Evolutionary conservation across 1,140 invertebrate species (phyloP).

Genomic region (Ladona fulva): DNA sequence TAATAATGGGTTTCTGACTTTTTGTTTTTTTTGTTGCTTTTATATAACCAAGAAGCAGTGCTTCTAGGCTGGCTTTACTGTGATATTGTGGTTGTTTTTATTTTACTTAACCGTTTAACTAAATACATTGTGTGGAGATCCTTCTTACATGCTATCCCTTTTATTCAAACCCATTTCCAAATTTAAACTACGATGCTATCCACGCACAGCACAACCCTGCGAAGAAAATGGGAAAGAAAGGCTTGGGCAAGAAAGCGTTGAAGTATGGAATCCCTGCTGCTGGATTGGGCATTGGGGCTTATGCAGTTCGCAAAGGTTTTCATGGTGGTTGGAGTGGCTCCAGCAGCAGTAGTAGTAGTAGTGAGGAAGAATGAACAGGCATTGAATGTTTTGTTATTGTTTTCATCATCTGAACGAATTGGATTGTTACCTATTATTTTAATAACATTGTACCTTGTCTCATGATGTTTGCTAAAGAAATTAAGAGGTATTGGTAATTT

Average conservation of each 20-base stretch:
- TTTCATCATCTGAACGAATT: background rate
- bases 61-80: no score
- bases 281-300: constrained; percentile 12
- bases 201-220: background rate
- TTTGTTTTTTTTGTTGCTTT: no score
- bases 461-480: no score
- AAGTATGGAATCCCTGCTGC: constrained; percentile 13
- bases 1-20: no score
- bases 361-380: constrained; percentile 16
- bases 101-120: background rate
- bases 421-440: no score
- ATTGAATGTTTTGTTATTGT: constrained; percentile 17
- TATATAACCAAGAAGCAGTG: no score
- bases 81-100: background rate
- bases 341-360: background rate
- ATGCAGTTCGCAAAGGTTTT: background rate
- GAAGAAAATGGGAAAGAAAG: background rate
- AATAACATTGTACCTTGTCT: no score
- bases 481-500: no score
- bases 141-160: background rate
- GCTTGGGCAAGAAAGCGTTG: constrained; percentile 7
- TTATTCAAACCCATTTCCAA: background rate
- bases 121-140: background rate
- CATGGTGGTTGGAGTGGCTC: constrained; percentile 6
- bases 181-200: background rate